Evolutionary conservation across 2,113 vertebrate genomes (phyloP), one percentile per base, ranked within the genome.

Genomic region (Corapipo altera): DNA sequence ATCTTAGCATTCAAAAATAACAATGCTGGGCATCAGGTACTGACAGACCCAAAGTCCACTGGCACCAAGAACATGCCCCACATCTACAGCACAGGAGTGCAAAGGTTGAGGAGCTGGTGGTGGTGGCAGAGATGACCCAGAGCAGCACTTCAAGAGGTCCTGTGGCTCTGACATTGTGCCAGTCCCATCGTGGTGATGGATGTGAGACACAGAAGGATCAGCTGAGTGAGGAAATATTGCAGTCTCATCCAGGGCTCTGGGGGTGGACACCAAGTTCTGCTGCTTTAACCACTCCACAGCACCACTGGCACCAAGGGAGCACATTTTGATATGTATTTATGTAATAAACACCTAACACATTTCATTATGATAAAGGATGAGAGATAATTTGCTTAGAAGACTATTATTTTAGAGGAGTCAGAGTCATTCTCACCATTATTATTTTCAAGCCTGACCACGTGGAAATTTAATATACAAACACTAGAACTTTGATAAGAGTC

Each of bases 141-240:
- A 35, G 33, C 69, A 51, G 67, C 62, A 23, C 6, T 32, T 27
- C 11, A 6, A 4, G 20, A 61, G 64, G 41, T 9, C 30, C 51
- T 27, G 4, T 55, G 35, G 20, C 46, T 58, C 4, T 14, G 37
- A 10, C 80, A 76, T 15, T 7, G 33, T 15, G 28, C 26, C 1
- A 76, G 27, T 4, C 39, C 43, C 57, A 52, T 23, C 15, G 23
- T 6, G 32, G 54, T 21, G 22, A 66, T 26, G 12, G 23, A 20
- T 0, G 0, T 1, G 3, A 37, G 30, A 51, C 9, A 8, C 2
- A 10, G 37, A 48, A 71, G n/a, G 28, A 57, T 12, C 15, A 43
- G 2, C 1, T 2, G 21, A 54, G 46, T 19, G 28, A 70, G n/a
- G 61, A 13, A 41, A 61, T 35, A 20, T 44, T 11, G 20, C 20